A percentile compares a stretch with the other conserved stretches of the same genome.
These are phyloP conservation scores for Macrotrachela quadricornifera DNA, from an alignment of 1,140 invertebrate species.

Conservation along the genomic window DNA sequence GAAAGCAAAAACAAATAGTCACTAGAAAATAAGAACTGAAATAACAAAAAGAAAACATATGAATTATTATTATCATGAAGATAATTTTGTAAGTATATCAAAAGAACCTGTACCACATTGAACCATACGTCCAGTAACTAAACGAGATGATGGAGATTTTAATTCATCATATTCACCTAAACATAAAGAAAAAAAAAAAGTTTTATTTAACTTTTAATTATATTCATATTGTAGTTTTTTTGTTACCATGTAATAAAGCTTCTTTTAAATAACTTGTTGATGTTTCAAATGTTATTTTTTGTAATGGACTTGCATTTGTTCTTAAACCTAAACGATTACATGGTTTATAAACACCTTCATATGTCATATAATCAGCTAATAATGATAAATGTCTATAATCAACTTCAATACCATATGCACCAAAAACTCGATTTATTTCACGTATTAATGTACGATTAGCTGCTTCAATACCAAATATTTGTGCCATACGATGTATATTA, in stretches of 20 bases:
- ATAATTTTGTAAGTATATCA: conserved; percentile 27
- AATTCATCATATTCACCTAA: conserved; percentile 48
- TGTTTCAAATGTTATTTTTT: conserved; percentile 95
- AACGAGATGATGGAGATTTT: conserved; percentile 59
- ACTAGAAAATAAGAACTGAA: too few species aligned
- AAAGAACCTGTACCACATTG: conserved; percentile 64
- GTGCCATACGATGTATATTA: not conserved
- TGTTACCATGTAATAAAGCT: conserved; percentile 42
- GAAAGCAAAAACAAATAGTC: too few species aligned
- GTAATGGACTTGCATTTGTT: conserved; percentile 62
- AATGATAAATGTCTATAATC: conserved; percentile 74
- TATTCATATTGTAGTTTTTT: too few species aligned
- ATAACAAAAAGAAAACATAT: too few species aligned
- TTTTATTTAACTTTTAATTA: not conserved
- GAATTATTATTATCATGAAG: not conserved
- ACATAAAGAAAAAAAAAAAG: not conserved
- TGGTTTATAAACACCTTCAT: conserved; percentile 62
- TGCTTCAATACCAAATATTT: conserved; percentile 20
- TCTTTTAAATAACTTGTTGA: conserved; percentile 62
- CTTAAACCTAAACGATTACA: conserved; percentile 74
- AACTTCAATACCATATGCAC: conserved; percentile 81
- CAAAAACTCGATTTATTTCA: conserved; percentile 77
- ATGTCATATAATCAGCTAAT: conserved; percentile 94
- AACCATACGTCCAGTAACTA: conserved; percentile 64
- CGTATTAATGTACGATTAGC: conserved; percentile 42